phyloP scores from a whole-genome alignment of 37 sponge, comb jelly and placozoan genomes.

The Crambe crambe region DNA sequence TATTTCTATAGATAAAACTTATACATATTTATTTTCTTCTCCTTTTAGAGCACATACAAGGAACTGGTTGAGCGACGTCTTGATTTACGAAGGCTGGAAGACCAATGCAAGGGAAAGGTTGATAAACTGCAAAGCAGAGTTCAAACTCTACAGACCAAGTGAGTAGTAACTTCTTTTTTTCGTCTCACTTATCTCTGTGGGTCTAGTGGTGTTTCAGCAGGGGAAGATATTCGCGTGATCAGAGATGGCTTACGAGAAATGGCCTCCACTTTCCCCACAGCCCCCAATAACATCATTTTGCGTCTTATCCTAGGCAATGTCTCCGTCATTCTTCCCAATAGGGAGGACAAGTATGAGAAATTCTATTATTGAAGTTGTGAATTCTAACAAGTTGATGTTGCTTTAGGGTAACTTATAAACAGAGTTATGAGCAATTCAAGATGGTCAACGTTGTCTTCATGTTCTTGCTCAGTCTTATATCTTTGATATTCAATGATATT shows the following conservation, averaged over 20 bases:
- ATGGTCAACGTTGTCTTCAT: conserved; percentile 48
- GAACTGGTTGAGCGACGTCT: conserved; percentile 17
- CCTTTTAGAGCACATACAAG: conserved; percentile 20
- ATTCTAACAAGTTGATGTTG: too few species aligned
- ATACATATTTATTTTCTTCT: not conserved
- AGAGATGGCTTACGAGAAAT: conserved; percentile 31
- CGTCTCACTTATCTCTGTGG: too few species aligned
- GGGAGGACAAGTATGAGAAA: conserved; percentile 44
- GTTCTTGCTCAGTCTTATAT: conserved; percentile 25
- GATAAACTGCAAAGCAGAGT: conserved; percentile 5
- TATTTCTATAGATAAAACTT: not conserved
- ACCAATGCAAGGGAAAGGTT: conserved; percentile 18
- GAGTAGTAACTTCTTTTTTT: not conserved
- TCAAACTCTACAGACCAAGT: not conserved
- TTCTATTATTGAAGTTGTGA: not conserved
- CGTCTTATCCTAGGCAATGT: conserved; percentile 52
- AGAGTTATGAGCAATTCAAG: conserved; percentile 70
- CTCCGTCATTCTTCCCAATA: conserved; percentile 34
- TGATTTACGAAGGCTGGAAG: conserved; percentile 21
- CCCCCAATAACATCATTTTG: conserved; percentile 31
- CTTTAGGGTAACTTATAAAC: conserved; percentile 60
- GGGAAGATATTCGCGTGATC: conserved; percentile 8
- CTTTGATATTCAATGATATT: conserved; percentile 37
- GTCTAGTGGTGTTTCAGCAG: not conserved
- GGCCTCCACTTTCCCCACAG: conserved; percentile 11